Base-by-base conservation (phyloP, 2,113 vertebrate genomes). In the Myodes glareolus region DNA sequence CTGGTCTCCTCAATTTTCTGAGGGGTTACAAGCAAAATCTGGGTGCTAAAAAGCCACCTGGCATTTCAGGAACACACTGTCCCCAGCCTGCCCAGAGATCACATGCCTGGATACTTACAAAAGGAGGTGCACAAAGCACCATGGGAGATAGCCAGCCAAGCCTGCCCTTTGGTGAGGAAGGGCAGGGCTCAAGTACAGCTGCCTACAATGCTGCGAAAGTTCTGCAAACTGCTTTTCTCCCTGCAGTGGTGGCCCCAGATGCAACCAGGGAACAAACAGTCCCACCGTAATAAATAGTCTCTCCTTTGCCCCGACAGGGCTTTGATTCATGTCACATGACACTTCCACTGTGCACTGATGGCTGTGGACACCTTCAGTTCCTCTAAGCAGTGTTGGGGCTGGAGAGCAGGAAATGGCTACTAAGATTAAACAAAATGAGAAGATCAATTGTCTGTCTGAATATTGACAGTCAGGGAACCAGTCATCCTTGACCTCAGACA, bases 321-420 rank as follows among this genome's bases (percentile, higher is more conserved):
- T 98, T 98, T 99, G 98, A 98, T 98, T 98, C 97, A 94, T 98
- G 98, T 98, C 98, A 98, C 98, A 98, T 98, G 98, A 98, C 95
- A 97, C 98, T 98, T 98, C 97, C 91, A 88, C 96, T 98, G 98
- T 98, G 97, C 97, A 97, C 96, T 98, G 96, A 96, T 97, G 97
- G 98, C 98, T 98, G 98, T 96, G 93, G 97, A 96, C 95, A 98
- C 94, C 96, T 98, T 98, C 97, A 96, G 97, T 97, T 98, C 98
- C 90, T 97, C 91, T 98, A 97, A 98, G 97, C 77, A 98, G 94
- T 81, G 82, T 94, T 90, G 76, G 94, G 90, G 91, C 90, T 95
- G 82, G 87, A 65, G 65, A 91, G 97, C 98, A 88, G 88, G 97
- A 98, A 98, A 97, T 98, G 93, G 80, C 73, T 97, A 89, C 94